Percentiles rank a stretch among this genome's conserved stretches.
Evolutionary conservation across 2,113 vertebrate species (phyloP).

Genomic region (Pollachius pollachius): DNA sequence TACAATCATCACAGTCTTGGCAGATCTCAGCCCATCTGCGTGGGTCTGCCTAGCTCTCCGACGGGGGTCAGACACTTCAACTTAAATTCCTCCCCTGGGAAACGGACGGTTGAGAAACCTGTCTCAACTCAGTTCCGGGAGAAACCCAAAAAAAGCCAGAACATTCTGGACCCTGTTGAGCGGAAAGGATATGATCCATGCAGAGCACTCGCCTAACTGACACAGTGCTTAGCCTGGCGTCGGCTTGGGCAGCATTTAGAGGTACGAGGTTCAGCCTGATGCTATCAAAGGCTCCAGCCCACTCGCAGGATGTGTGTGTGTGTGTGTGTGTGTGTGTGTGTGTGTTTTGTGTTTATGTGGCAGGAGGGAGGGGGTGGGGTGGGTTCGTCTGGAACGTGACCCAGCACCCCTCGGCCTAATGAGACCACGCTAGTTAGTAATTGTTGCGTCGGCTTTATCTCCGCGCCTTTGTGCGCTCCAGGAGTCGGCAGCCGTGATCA

Average conservation of each 20-base stretch:
- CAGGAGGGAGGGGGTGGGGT: not conserved
- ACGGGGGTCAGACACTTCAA: constrained; percentile 21
- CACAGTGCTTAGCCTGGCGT: constrained; percentile 20
- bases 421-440: constrained; percentile 52
- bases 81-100: constrained; percentile 54
- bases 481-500: constrained; percentile 59
- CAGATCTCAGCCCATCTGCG: constrained; percentile 45
- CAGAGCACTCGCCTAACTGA: not conserved
- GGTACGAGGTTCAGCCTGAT: constrained; percentile 45
- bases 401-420: constrained; percentile 46
- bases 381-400: constrained; percentile 39
- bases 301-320: not conserved
- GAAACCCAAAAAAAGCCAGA: not conserved
- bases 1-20: constrained; percentile 50
- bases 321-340: constrained; percentile 1
- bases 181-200: not conserved
- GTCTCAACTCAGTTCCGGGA: constrained; percentile 40
- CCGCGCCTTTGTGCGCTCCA: constrained; percentile 49
- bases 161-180: not conserved
- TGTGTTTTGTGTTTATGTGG: constrained; percentile 1
- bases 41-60: constrained; percentile 42
- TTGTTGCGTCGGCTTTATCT: constrained; percentile 60
- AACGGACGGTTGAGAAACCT: constrained; percentile 57
- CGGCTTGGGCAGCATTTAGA: constrained; percentile 31
- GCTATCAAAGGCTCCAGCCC: constrained; percentile 51